Evolutionary conservation across 2,113 vertebrate genomes (phyloP), one percentile per base, ranked within the genome.

Genomic region (Nettapus auritus): DNA sequence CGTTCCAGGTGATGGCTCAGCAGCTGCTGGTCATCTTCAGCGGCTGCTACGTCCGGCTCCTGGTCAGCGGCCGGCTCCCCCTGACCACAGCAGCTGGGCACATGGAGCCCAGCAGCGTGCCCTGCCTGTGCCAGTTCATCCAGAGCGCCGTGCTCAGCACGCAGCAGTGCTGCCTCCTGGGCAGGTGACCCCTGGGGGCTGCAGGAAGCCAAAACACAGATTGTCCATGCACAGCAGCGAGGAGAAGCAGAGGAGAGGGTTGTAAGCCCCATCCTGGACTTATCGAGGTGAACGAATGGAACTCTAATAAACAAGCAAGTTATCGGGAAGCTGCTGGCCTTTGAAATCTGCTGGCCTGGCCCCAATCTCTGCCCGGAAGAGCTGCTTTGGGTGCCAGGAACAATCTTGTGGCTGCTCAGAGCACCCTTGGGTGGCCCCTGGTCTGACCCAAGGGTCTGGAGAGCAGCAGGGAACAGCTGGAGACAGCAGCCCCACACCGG

Each of bases 111-210:
- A 78, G 94, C 23, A 66, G 67, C 1, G 0, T 91, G 2, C 98
- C 98, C 3, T 98, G 98, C 19, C 97, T 88, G 20, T 98, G 98
- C 91, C 98, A 98, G 82, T 97, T 98, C 89, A 97, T 98, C 38
- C 82, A 97, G 93, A 67, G 28, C 48, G 81, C 94, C 2, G 13
- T 73, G 33, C 87, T 98, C 31, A 74, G 73, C 13, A 22, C 85
- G 1, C 88, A n/a, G 15, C 89, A 29, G 22, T 82, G 96, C 82
- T 97, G 96, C 1, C 83, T 44, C 83, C 34, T 3, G 46, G 70
- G 71, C 71, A 96, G 86, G 83, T 97, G 94, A 97, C 86, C 3
- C 0, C 22, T 44, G 46, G 3, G 71, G 46, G 4, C 5, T 59
- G 91, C 25, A 40, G 33, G 40, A 5, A 1, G 0, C 62, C 44